Evolutionary conservation across 2,888 invertebrate species (phyloP), one percentile per base, ranked within the genome.

Genomic region (Pterostichus madidus): DNA sequence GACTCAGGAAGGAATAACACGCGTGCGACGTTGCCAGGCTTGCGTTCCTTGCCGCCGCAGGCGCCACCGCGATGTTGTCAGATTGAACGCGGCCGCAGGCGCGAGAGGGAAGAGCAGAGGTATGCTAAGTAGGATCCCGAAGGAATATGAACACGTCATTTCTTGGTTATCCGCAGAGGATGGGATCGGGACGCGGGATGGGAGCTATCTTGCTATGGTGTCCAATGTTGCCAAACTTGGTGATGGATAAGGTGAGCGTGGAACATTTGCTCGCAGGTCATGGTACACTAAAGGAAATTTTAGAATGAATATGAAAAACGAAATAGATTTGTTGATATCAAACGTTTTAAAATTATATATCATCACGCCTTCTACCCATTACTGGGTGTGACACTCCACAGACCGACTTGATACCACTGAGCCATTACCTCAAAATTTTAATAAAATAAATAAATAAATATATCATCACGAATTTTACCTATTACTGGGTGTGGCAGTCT

Each of bases 101-200:
- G 76, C 15, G 56, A 35, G 24, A 39, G 35, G 56, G 52, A 77
- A 39, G 5, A 39, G 56, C 31, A 35, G n/a, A 53, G 83, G 84
- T 85, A 85, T 85, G 85, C 85, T 84, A 85, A 85, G 84, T 84
- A 85, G 85, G 84, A 85, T 84, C 84, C 84, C 73, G 17, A 11
- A 46, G 83, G 84, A 84, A 85, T 84, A 85, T 85, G 85, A 85
- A 84, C 85, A 85, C 84, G 84, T 85, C 84, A 84, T 84, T 81
- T 83, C 79, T 59, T 64, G 80, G 80, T 80, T 49, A 80, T 32
- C 80, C 80, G 35, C 79, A 68, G 56, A 15, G 5, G 56, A 1
- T 2, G 17, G 56, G 17, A 0, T 0, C 56, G 17, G 17, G 56
- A 17, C 13, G 17, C n/a, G n/a, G n/a, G n/a, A n/a, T n/a, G n/a